Evolutionary conservation across 2,113 vertebrate species (phyloP).

Genomic region (Vimba vimba): DNA sequence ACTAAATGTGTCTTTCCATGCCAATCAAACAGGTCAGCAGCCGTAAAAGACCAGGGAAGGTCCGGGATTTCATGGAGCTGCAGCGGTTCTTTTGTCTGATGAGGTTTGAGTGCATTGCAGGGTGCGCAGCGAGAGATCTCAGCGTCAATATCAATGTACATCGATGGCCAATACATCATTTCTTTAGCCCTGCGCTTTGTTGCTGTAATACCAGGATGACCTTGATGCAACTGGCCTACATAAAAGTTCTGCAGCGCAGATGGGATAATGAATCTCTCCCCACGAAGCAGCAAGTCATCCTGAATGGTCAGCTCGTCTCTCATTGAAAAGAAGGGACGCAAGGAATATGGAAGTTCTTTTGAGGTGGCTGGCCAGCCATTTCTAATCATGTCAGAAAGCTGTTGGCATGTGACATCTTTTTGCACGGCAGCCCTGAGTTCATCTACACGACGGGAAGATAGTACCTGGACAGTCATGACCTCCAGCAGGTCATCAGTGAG

Average conservation of each 20-base stretch:
- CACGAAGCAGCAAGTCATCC: too few species aligned
- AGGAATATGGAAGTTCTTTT: too few species aligned
- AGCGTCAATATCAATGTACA: conserved; percentile 13
- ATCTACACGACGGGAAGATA: not conserved
- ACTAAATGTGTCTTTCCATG: not conserved
- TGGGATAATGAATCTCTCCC: too few species aligned
- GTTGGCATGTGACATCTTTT: not conserved
- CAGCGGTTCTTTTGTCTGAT: conserved; percentile 22
- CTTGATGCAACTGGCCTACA: not conserved
- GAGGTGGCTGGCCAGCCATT: too few species aligned
- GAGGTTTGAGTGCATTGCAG: conserved; percentile 5
- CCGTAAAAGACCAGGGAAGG: not conserved
- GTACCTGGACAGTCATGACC: not conserved
- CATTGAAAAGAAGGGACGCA: not conserved
- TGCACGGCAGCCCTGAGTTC: not conserved
- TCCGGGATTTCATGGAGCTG: not conserved
- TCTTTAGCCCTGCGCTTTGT: conserved; percentile 21
- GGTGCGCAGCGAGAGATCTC: not conserved
- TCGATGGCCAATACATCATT: conserved; percentile 27
- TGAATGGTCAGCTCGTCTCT: not conserved
- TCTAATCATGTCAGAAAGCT: not conserved
- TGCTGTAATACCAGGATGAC: not conserved
- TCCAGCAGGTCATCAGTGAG: not conserved
- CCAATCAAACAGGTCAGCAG: not conserved
- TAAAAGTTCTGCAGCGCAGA: not conserved